Conservation (phyloP, 2,797 vertebrate genomes). For the Enoplosus armatus region DNA sequence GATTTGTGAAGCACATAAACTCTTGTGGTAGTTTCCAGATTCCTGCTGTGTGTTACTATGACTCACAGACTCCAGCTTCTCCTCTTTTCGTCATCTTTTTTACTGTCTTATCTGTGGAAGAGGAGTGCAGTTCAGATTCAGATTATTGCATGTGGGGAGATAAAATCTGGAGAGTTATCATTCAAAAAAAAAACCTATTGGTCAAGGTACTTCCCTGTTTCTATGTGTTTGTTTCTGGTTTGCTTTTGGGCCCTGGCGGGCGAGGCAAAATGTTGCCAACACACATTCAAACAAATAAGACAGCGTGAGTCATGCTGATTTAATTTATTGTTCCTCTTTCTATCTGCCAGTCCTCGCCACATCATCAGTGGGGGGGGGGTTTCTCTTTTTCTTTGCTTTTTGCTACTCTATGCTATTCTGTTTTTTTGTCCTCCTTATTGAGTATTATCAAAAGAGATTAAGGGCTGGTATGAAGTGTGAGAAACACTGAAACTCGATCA, state of each 20-base stretch:
- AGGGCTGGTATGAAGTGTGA: conserved; percentile 32
- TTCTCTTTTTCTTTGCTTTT: conserved; percentile 19
- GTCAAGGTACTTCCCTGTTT: background rate
- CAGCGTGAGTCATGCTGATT: conserved; percentile 67
- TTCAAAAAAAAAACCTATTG: background rate
- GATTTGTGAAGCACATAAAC: conserved; percentile 58
- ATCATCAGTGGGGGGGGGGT: too few relatives aligned
- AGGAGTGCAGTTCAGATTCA: background rate
- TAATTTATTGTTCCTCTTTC: conserved; percentile 65
- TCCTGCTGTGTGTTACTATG: conserved; percentile 55
- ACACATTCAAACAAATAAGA: conserved; percentile 57
- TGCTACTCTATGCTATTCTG: background rate
- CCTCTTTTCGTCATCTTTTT: conserved; percentile 1
- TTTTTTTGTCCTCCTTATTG: background rate
- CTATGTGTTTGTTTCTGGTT: conserved; percentile 17
- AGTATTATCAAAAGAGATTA: background rate
- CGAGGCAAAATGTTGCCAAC: conserved; percentile 48
- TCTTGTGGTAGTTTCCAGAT: conserved; percentile 57
- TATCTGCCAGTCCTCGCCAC: conserved; percentile 15
- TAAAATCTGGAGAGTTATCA: background rate
- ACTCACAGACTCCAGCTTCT: conserved; percentile 56
- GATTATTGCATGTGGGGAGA: background rate
- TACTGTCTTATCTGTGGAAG: conserved; percentile 21
- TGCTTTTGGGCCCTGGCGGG: background rate
- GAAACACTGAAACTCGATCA: conserved; percentile 67